Evolutionary conservation across 1,140 invertebrate species (phyloP).

Genomic region (Bicyclus anynana): DNA sequence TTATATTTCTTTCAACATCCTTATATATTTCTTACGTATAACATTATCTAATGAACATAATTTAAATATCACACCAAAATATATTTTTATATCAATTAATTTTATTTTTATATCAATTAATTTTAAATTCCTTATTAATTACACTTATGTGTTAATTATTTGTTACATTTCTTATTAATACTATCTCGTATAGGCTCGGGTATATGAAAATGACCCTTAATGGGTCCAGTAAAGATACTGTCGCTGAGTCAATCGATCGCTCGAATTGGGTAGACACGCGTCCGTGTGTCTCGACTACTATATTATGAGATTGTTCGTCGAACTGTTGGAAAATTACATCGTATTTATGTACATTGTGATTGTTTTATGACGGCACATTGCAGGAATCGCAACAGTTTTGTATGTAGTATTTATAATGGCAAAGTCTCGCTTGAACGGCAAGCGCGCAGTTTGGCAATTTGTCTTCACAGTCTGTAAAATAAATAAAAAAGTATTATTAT

Average conservation of each 20-base stretch:
- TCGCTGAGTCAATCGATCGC: too few species aligned
- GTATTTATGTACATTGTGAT: not conserved
- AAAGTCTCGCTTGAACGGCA: conserved; percentile 87
- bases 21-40: conserved; percentile 9
- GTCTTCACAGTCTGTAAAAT: conserved; percentile 82
- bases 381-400: conserved; percentile 88
- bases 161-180: not conserved
- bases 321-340: not conserved
- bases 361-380: conserved; percentile 9
- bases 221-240: too few species aligned
- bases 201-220: not conserved
- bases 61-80: conserved; percentile 35
- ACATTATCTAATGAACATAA: conserved; percentile 14
- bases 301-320: too few species aligned
- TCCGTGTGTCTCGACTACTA: too few species aligned
- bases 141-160: not conserved
- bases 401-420: conserved; percentile 88
- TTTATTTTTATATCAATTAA: conserved; percentile 1
- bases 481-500: conserved; percentile 9
- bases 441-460: conserved; percentile 85
- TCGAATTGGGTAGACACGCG: too few species aligned
- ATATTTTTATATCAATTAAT: too few species aligned
- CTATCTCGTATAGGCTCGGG: not conserved
- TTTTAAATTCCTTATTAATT: not conserved
- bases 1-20: not conserved